phyloP scores from a whole-genome alignment of 2,797 vertebrate genomes.

The Pseudopleuronectes americanus region DNA sequence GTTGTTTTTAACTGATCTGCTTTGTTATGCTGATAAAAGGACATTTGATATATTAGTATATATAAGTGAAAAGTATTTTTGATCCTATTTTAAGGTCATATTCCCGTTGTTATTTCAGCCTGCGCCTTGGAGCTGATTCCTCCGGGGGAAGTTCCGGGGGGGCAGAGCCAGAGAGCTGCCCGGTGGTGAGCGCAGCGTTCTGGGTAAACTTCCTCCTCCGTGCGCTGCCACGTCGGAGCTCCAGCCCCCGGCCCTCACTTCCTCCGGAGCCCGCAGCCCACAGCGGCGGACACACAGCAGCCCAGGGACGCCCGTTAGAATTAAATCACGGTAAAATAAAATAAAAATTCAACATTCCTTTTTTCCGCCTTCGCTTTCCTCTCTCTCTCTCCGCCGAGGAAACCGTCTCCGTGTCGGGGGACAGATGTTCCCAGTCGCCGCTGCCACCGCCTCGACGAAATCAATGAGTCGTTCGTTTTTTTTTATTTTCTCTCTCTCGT shows the following conservation, averaged over 20 bases:
- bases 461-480: background rate
- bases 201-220: constrained; percentile 32
- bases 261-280: constrained; percentile 12
- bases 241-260: constrained; percentile 24
- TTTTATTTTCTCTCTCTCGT: background rate
- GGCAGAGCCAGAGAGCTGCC: background rate
- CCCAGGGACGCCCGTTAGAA: constrained; percentile 17
- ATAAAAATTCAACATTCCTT: background rate
- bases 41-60: too few species aligned
- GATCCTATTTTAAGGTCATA: too few species aligned
- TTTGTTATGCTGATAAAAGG: too few species aligned
- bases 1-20: too few species aligned
- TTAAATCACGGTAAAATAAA: constrained; percentile 66
- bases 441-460: constrained; percentile 7
- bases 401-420: background rate
- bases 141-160: constrained; percentile 8
- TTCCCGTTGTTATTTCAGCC: too few species aligned
- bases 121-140: too few species aligned
- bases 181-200: background rate
- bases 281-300: constrained; percentile 21
- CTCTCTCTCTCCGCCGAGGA: background rate
- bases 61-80: too few species aligned
- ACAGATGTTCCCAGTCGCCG: constrained; percentile 46
- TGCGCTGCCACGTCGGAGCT: constrained; percentile 60
- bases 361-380: background rate